phyloP scores from a whole-genome alignment of 2,113 vertebrate genomes.

The Mirza zaza region DNA sequence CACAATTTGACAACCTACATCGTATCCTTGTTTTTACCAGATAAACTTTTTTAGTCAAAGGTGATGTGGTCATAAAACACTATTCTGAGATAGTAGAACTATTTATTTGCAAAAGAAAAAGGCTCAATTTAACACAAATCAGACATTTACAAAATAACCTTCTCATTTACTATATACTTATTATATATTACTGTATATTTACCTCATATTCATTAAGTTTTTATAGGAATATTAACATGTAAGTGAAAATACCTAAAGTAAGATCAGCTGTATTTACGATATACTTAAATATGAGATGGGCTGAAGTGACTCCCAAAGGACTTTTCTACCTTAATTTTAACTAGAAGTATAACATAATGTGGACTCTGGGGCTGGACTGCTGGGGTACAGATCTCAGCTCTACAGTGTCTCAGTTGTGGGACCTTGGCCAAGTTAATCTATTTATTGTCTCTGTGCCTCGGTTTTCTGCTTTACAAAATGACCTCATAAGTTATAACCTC shows the following conservation, averaged over 20 bases:
- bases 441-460: background rate
- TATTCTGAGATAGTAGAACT: background rate
- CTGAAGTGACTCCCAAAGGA: background rate
- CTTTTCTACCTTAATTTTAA: background rate
- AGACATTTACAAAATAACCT: background rate
- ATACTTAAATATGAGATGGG: background rate
- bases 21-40: background rate
- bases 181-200: background rate
- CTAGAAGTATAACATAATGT: background rate
- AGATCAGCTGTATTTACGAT: conserved; percentile 5
- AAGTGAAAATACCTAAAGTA: conserved; percentile 35
- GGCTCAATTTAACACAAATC: background rate
- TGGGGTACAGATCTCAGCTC: background rate
- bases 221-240: conserved; percentile 22
- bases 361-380: background rate
- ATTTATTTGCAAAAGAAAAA: background rate
- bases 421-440: background rate
- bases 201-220: background rate
- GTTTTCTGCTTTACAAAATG: conserved; percentile 6
- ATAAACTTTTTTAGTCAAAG: background rate
- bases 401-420: background rate
- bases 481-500: background rate
- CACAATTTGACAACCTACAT: background rate
- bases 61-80: background rate
- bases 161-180: background rate